These are phyloP conservation scores for Conger conger DNA, from an alignment of 2,113 vertebrate species.

Conservation along the genomic window DNA sequence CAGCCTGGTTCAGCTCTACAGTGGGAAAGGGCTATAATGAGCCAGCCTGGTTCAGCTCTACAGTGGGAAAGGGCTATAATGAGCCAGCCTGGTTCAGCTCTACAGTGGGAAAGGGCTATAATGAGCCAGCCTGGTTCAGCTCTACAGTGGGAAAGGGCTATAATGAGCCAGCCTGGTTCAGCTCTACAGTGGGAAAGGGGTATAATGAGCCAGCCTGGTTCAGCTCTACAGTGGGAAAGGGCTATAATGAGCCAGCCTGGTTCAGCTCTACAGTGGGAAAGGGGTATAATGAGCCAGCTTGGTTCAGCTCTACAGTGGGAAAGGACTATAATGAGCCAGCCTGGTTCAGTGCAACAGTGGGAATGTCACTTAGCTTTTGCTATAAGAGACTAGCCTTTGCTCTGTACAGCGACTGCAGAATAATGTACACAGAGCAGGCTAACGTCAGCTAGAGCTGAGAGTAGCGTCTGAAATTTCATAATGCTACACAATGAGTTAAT, in stretches of 20 bases:
- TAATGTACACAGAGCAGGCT: too few relatives aligned
- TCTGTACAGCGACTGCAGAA: too few relatives aligned
- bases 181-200: constrained; percentile 2
- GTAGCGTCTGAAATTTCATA: too few relatives aligned
- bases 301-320: background rate
- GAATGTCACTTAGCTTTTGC: too few relatives aligned
- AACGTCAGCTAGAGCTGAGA: too few relatives aligned
- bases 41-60: background rate
- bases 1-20: constrained; percentile 10
- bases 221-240: background rate
- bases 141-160: background rate
- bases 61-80: background rate
- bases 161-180: constrained; percentile 16
- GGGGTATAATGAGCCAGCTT: constrained; percentile 1
- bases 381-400: background rate
- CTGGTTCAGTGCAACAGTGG: constrained; percentile 4
- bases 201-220: too few relatives aligned
- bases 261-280: constrained; percentile 10
- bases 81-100: constrained; percentile 9
- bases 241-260: constrained; percentile 4
- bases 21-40: too few relatives aligned
- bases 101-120: background rate
- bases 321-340: background rate
- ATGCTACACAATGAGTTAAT: too few relatives aligned
- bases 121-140: too few relatives aligned